Conservation (phyloP, 2,113 vertebrate species). For the Otocyon megalotis region DNA sequence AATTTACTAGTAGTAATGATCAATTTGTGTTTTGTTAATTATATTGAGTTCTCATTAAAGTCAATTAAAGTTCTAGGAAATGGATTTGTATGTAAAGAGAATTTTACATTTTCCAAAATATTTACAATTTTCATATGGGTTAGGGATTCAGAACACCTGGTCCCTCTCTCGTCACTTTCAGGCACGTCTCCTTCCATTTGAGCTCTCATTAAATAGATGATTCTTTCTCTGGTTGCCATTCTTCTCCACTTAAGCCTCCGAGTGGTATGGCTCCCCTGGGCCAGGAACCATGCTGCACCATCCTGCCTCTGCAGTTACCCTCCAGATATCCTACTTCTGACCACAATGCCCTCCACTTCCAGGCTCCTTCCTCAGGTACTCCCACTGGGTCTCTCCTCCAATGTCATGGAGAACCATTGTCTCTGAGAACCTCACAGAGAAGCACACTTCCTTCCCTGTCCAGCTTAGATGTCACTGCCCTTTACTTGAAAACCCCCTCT, state of each 20-base stretch:
- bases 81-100: neutral
- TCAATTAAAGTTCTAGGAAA: neutral
- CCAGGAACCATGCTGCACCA: neutral
- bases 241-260: neutral
- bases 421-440: neutral
- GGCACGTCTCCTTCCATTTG: neutral
- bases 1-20: neutral
- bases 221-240: neutral
- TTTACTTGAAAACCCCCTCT: neutral
- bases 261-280: neutral
- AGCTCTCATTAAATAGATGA: neutral
- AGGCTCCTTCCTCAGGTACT: neutral
- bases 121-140: neutral
- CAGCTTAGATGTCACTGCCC: too few species aligned
- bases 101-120: conserved; percentile 23
- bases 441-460: neutral
- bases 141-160: neutral
- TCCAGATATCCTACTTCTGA: neutral
- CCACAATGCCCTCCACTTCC: neutral
- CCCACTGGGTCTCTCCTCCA: neutral
- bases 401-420: neutral
- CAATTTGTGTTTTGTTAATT: conserved; percentile 6
- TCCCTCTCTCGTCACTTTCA: neutral
- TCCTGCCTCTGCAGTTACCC: neutral
- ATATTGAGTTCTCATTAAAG: neutral